Evolutionary conservation across 2,888 invertebrate genomes (phyloP).

Genomic region (Protophormia terraenovae): DNA sequence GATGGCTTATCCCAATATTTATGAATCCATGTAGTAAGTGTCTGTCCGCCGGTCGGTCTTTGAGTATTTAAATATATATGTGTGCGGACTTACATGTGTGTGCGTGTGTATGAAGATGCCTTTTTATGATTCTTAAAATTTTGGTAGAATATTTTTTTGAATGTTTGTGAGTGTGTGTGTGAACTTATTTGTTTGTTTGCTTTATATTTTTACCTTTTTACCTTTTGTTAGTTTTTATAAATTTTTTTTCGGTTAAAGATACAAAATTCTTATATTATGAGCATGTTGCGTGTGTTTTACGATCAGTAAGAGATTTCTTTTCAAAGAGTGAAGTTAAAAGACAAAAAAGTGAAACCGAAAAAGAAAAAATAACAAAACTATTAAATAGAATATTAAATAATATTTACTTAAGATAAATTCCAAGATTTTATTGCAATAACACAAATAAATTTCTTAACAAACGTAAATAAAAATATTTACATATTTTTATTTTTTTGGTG

Average conservation of each 20-base stretch:
- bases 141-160: conserved; percentile 52
- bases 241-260: conserved; percentile 46
- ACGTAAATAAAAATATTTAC: conserved; percentile 6
- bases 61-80: neutral
- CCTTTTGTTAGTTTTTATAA: conserved; percentile 51
- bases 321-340: conserved; percentile 59
- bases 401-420: conserved; percentile 52
- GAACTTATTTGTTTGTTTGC: conserved; percentile 52
- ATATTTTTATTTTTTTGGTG: too few relatives aligned
- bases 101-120: conserved; percentile 43
- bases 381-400: conserved; percentile 17
- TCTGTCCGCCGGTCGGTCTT: conserved; percentile 15
- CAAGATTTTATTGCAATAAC: conserved; percentile 21
- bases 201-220: conserved; percentile 53
- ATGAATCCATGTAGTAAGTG: neutral
- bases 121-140: conserved; percentile 43
- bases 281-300: conserved; percentile 54
- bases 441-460: neutral
- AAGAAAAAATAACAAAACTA: neutral
- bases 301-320: conserved; percentile 67
- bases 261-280: conserved; percentile 59
- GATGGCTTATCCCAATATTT: conserved; percentile 48
- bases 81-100: neutral
- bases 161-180: neutral
- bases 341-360: conserved; percentile 2